phyloP scores from a whole-genome alignment of 2,888 invertebrate species.

The Meiosimyza decipiens region DNA sequence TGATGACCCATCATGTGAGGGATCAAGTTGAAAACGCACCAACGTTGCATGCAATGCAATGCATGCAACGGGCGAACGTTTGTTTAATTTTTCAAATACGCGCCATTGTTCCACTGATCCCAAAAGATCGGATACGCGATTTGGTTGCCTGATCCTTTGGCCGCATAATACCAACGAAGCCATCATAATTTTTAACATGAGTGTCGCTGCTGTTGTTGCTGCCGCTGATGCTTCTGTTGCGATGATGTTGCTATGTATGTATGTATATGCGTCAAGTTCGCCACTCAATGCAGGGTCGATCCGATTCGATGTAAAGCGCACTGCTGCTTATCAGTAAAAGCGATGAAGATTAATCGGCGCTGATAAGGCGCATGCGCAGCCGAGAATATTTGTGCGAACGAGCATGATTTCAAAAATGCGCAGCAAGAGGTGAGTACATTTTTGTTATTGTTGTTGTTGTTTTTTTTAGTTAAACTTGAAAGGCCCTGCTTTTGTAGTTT shows the following conservation, averaged over 20 bases:
- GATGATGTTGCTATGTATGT: background rate
- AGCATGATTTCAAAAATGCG: conserved; percentile 19
- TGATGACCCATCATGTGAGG: conserved; percentile 16
- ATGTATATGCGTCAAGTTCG: background rate
- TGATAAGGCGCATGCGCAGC: conserved; percentile 56
- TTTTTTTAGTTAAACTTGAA: too few relatives aligned
- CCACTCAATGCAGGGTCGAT: conserved; percentile 11
- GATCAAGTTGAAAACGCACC: background rate
- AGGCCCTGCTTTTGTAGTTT: background rate
- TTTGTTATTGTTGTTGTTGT: conserved; percentile 18
- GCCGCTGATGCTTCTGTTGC: conserved; percentile 24
- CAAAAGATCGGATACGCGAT: conserved; percentile 47
- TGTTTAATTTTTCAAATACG: conserved; percentile 25
- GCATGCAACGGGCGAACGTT: conserved; percentile 13
- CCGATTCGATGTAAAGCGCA: conserved; percentile 22
- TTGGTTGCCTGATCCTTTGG: conserved; percentile 48
- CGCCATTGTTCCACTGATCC: conserved; percentile 45
- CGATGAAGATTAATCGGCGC: conserved; percentile 61
- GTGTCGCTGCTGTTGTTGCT: conserved; percentile 45
- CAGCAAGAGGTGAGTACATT: conserved; percentile 16
- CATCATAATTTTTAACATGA: conserved; percentile 61
- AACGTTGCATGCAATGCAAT: background rate
- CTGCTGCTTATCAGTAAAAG: conserved; percentile 54
- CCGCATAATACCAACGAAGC: conserved; percentile 50
- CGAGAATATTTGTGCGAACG: conserved; percentile 20